Conservation (phyloP, 2,113 vertebrate species). For the Ameiurus melas region DNA sequence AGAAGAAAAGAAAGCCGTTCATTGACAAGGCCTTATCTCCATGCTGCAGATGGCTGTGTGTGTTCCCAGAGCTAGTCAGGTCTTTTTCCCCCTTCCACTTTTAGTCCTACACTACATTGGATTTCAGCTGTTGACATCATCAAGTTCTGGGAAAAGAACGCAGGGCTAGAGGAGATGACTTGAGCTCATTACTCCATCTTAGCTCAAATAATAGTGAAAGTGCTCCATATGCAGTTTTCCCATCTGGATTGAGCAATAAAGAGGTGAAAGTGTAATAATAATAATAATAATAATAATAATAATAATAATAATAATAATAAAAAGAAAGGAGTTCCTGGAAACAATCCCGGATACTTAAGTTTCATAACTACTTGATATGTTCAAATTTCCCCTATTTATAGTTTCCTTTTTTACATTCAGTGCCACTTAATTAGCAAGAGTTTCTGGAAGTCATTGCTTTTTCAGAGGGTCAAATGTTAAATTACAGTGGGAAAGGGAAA, state of each 20-base stretch:
- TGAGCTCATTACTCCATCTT: background rate
- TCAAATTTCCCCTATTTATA: constrained; percentile 6
- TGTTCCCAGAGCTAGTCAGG: constrained; percentile 23
- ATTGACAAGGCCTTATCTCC: constrained; percentile 30
- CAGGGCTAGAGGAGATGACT: background rate
- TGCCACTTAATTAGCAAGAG: background rate
- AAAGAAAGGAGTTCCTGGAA: background rate
- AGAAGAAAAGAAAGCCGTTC: background rate
- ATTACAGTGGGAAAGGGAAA: background rate
- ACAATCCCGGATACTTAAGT: background rate
- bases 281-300: too few species aligned
- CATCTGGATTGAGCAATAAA: background rate
- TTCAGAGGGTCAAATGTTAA: background rate
- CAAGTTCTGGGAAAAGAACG: background rate
- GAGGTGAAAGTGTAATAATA: background rate
- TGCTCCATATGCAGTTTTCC: background rate
- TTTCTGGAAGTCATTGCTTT: background rate
- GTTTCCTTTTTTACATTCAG: constrained; percentile 16
- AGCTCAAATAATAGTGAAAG: background rate
- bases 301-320: background rate
- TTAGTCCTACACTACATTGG: constrained; percentile 29
- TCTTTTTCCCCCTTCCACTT: background rate
- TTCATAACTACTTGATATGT: background rate
- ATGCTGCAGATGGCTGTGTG: constrained; percentile 11
- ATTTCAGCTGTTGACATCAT: background rate